A percentile compares a stretch with the other conserved stretches of the same genome.
Conservation (phyloP, 2,113 vertebrate species). For the Callipepla squamata region DNA sequence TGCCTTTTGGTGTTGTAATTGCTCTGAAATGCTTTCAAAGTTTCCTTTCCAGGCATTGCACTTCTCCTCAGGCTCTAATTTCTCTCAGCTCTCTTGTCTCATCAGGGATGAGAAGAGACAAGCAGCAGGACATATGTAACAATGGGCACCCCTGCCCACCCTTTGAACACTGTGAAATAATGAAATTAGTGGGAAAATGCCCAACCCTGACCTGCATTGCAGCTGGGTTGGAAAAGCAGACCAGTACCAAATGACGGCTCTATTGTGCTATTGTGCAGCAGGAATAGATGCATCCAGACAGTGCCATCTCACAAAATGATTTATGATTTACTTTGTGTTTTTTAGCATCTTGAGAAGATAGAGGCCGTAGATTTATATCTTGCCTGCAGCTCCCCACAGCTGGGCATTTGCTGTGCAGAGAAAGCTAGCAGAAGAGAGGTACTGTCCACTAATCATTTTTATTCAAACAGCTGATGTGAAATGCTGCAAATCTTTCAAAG, state of each 20-base stretch:
- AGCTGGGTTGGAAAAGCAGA: neutral
- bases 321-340: neutral
- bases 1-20: neutral
- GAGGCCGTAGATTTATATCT: neutral
- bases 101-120: neutral
- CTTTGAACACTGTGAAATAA: neutral
- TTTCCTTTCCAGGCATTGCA: neutral
- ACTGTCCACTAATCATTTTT: neutral
- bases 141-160: neutral
- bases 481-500: conserved; percentile 11
- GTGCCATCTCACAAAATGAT: neutral
- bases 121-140: fast-evolving
- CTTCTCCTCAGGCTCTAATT: neutral
- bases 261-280: neutral
- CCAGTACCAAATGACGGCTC: neutral
- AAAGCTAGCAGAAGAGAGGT: neutral
- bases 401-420: neutral
- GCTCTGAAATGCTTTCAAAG: neutral
- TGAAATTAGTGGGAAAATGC: neutral
- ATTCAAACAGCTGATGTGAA: neutral
- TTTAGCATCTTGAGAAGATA: neutral
- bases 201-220: fast-evolving
- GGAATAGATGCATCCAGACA: neutral
- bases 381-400: neutral
- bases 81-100: neutral